These are phyloP conservation scores for Apamea monoglypha DNA, from an alignment of 2,888 invertebrate genomes.

Conservation along the genomic window DNA sequence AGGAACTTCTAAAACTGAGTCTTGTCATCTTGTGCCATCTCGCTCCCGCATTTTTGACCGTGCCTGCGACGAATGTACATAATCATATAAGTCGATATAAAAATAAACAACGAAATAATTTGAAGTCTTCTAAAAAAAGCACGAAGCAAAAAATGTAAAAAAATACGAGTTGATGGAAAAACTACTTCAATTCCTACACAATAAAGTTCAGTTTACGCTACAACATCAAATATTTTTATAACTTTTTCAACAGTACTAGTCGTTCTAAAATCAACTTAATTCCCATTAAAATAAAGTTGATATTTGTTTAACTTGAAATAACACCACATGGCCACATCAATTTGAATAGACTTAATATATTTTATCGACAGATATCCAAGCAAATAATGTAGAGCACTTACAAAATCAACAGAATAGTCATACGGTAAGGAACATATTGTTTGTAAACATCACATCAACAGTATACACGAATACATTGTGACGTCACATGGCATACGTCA, in stretches of 20 bases:
- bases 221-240: too few species aligned
- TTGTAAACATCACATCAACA: slow-evolving; percentile 32
- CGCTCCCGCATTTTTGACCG: not conserved
- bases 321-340: too few species aligned
- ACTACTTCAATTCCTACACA: too few species aligned
- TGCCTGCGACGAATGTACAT: not conserved
- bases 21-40: not conserved
- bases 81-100: too few species aligned
- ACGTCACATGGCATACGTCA: slow-evolving; percentile 35
- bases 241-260: too few species aligned
- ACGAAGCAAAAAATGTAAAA: too few species aligned
- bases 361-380: not conserved
- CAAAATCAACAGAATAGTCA: slow-evolving; percentile 15
- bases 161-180: too few species aligned
- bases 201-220: too few species aligned
- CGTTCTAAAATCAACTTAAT: too few species aligned
- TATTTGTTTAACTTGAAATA: too few species aligned
- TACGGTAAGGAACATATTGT: slow-evolving; percentile 43
- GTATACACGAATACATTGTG: slow-evolving; percentile 21
- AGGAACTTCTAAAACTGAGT: not conserved
- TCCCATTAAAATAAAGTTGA: too few species aligned
- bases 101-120: not conserved
- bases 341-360: too few species aligned
- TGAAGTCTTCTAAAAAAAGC: not conserved
- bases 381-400: slow-evolving; percentile 25